Conservation (phyloP, 1,140 invertebrate species). For the Seison nebaliae region DNA sequence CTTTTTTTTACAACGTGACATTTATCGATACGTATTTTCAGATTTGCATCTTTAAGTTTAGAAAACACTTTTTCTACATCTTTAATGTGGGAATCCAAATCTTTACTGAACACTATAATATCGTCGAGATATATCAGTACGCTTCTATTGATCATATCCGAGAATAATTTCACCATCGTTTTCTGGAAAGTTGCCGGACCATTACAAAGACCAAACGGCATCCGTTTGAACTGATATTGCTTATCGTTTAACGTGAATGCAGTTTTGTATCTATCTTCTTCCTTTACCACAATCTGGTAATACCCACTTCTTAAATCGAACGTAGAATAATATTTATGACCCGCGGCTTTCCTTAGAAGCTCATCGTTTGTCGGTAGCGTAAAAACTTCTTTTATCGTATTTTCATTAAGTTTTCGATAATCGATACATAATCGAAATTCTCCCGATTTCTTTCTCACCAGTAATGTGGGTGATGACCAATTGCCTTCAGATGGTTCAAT, state of each 20-base stretch:
- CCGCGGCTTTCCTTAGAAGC: neutral
- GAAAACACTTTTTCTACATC: neutral
- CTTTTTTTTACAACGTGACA: slow-evolving; percentile 11
- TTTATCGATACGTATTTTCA: slow-evolving; percentile 14
- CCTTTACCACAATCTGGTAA: neutral
- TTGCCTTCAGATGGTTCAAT: slow-evolving; percentile 1
- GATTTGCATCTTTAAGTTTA: slow-evolving; percentile 12
- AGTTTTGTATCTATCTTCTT: slow-evolving; percentile 7
- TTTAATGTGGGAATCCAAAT: slow-evolving; percentile 3
- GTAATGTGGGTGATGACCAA: neutral
- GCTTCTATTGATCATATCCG: slow-evolving; percentile 9
- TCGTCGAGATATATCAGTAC: slow-evolving; percentile 8
- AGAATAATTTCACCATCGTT: slow-evolving; percentile 17
- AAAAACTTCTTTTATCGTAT: slow-evolving; percentile 1
- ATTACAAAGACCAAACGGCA: slow-evolving; percentile 28
- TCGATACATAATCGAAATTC: slow-evolving; percentile 1
- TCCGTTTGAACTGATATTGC: slow-evolving; percentile 18
- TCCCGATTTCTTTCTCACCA: slow-evolving; percentile 2
- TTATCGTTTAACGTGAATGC: slow-evolving; percentile 9
- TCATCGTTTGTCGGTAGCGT: neutral
- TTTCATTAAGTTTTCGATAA: neutral
- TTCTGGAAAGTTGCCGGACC: slow-evolving; percentile 22
- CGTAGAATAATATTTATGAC: neutral
- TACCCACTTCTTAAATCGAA: neutral
- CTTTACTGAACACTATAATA: slow-evolving; percentile 1